Evolutionary conservation across 2,888 invertebrate genomes (phyloP).

Genomic region (Amphipoea oculea): DNA sequence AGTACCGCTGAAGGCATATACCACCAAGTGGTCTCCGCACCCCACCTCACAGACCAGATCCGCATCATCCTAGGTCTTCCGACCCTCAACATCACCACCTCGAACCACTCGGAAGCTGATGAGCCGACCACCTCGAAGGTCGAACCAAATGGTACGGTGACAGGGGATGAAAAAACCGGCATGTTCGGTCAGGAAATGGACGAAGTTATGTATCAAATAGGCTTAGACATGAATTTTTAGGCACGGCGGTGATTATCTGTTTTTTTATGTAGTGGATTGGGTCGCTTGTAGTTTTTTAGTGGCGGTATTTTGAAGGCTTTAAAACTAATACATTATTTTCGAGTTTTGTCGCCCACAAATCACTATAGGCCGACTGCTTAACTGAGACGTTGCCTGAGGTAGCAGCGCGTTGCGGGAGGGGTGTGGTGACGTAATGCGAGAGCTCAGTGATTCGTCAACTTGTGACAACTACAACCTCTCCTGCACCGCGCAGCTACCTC

Average conservation of each 20-base stretch:
- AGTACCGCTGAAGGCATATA: conserved; percentile 98
- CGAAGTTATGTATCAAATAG: conserved; percentile 91
- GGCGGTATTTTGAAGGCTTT: not conserved
- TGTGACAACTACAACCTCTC: too few species aligned
- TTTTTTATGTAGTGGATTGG: conserved; percentile 46
- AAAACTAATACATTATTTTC: not conserved
- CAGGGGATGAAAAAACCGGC: conserved; percentile 42
- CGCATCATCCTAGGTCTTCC: conserved; percentile 93
- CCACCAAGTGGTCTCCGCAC: conserved; percentile 94
- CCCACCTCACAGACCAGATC: conserved; percentile 93
- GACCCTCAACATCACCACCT: conserved; percentile 77
- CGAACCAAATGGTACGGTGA: conserved; percentile 66
- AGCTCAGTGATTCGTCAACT: too few species aligned
- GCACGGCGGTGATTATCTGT: conserved; percentile 67
- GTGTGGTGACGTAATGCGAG: too few species aligned
- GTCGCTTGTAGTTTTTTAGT: conserved; percentile 30
- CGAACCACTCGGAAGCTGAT: conserved; percentile 77
- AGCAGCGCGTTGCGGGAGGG: too few species aligned
- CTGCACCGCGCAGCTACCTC: too few species aligned
- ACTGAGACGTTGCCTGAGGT: too few species aligned
- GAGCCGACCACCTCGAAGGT: conserved; percentile 51
- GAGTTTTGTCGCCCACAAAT: not conserved
- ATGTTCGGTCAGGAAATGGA: conserved; percentile 83
- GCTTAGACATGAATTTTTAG: conserved; percentile 90
- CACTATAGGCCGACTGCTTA: not conserved